Percentiles rank a stretch among this genome's conserved stretches.
Evolutionary conservation across 2,888 invertebrate genomes (phyloP).

Genomic region (Notodonta dromedarius): DNA sequence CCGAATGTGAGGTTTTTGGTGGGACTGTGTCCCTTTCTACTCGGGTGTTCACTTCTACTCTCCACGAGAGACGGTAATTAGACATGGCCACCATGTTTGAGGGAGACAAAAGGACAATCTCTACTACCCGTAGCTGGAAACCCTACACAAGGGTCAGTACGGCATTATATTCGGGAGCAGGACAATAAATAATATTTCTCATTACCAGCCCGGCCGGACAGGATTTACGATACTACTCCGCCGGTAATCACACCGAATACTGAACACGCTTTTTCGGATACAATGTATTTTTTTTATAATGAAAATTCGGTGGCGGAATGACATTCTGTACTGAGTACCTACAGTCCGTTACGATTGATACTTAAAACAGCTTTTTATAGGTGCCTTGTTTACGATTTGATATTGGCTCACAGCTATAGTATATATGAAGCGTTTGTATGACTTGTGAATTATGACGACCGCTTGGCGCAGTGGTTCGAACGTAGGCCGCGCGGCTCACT

Average conservation of each 20-base stretch:
- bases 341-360: not conserved
- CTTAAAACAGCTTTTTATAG: not conserved
- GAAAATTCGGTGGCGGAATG: not conserved
- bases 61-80: too few species aligned
- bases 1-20: too few species aligned
- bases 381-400: too few species aligned
- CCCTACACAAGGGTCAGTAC: constrained; percentile 38
- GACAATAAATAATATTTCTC: constrained; percentile 76
- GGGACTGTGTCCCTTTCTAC: too few species aligned
- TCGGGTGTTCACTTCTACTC: too few species aligned
- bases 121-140: not conserved
- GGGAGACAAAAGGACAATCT: too few species aligned
- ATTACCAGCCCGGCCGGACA: constrained; percentile 52
- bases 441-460: too few species aligned
- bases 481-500: too few species aligned
- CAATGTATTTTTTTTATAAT: not conserved
- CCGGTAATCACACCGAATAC: constrained; percentile 45
- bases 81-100: too few species aligned
- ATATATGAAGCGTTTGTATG: too few species aligned
- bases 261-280: constrained; percentile 21
- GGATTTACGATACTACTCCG: constrained; percentile 53
- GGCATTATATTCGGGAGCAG: constrained; percentile 38
- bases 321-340: not conserved
- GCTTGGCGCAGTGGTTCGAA: too few species aligned
- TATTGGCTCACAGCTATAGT: too few species aligned